Percentiles rank a stretch among this genome's conserved stretches.
Conservation (phyloP, 2,113 vertebrate genomes). For the Prionailurus viverrinus region DNA sequence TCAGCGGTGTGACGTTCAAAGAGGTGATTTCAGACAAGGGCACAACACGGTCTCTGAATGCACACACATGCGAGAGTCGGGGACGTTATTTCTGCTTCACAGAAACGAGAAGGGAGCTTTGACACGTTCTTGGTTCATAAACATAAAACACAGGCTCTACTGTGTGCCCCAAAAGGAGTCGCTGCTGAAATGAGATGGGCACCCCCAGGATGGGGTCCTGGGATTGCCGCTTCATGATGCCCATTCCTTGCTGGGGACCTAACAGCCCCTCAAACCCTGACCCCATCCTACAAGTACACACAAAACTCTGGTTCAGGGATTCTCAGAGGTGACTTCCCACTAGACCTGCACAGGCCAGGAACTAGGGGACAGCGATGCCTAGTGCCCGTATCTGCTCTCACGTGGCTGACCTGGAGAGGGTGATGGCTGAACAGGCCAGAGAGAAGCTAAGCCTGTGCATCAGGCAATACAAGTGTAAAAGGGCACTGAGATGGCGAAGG, state of each 20-base stretch:
- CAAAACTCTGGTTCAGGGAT: background rate
- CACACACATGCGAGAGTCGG: accelerated
- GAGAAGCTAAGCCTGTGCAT: background rate
- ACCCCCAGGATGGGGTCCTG: background rate
- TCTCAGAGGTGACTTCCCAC: background rate
- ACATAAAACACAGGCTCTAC: background rate
- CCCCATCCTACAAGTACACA: background rate
- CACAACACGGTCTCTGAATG: accelerated
- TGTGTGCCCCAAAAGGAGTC: accelerated
- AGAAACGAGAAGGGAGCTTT: accelerated
- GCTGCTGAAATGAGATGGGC: background rate
- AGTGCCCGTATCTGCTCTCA: background rate
- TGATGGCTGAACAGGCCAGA: background rate
- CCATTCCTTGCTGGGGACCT: background rate
- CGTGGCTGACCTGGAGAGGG: background rate
- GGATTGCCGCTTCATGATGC: background rate
- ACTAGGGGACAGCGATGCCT: background rate
- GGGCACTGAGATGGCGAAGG: background rate
- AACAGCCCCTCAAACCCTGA: background rate
- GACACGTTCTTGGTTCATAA: background rate
- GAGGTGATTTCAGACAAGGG: background rate
- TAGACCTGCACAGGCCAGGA: background rate
- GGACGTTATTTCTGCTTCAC: background rate
- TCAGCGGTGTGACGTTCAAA: no score
- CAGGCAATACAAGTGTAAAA: accelerated